Base-by-base conservation (phyloP, 2,797 vertebrate genomes). In the Gambelia wislizenii region DNA sequence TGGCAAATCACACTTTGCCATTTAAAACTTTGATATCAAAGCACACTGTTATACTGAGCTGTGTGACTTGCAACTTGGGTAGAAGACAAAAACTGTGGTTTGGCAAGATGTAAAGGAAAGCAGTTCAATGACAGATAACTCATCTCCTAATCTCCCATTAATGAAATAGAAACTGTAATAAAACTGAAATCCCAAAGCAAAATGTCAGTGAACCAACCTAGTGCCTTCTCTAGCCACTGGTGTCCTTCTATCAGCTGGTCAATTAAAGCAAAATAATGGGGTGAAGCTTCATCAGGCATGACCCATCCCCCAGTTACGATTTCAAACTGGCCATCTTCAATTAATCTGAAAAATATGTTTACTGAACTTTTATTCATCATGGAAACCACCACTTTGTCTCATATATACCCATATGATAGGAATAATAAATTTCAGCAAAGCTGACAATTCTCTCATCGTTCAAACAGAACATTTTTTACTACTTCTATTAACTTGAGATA, bases 291-390 rank as follows among this genome's bases (percentile, higher is more conserved):
- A 90, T 99, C 98, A 3, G 98, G 88, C 98, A 99, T 99, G 86
- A 99, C 98, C 98, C 98, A 99, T 86, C 98, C 98, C 56, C 98
- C 98, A 0, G 98, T 99, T 90, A 98, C 98, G 85, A 99, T 96
- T 97, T 99, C 98, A 93, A 99, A 93, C 84, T 99, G 98, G 64
- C 98, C 98, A 42, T 93, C 97, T 96, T 96, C 94, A 91, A 98
- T 89, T 94, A 99, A 97, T 72, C 98, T 99, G 96, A 87, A 61
- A 91, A 94, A 93, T 93, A 95, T 3, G 93, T 83, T 82, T 83
- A 0, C 0, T 59, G 33, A 89, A 56, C 80, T 69, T 88, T 75
- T 6, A 52, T 89, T 95, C 85, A 94, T 33, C 87, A 72, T 7
- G 22, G 83, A n/a, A 94, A 91, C 0, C 4, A 74, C 0, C 18